Evolutionary conservation across 2,113 vertebrate genomes (phyloP), one percentile per base, ranked within the genome.

Genomic region (Stegastes partitus): DNA sequence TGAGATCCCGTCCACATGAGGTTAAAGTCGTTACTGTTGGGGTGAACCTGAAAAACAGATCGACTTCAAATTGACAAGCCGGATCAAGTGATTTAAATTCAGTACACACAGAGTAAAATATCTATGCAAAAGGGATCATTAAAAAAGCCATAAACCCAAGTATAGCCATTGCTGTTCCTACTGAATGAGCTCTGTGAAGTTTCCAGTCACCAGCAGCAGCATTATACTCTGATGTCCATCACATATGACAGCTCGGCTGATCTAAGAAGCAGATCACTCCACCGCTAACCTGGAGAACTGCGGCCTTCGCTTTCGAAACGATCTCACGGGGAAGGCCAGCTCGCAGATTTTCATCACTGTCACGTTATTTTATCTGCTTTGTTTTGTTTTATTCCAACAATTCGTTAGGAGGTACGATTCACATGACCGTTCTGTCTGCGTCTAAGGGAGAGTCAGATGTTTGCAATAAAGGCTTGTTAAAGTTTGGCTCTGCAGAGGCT

Each of bases 1-100:
- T 99, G 97, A 68, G 97, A 97, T 68, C 98, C 97, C 4, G 96
- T 98, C 98, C 98, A 99, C 97, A 99, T 98, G n/a, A 99, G 95
- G 85, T 99, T 99, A 80, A 99, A 99, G 87, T 98, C 95, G 0
- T 92, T 97, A 87, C 96, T 99, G 77, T 95, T 98, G 22, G 96
- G 95, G 74, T 99, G 96, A 79, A 97, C 97, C 98, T 99, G 75
- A 45, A 85, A 82, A 68, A 73, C 5, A 4, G 21, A 28, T 31
- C 28, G 19, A 68, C 26, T 34, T 49, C 15, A 68, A 3, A n/a
- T 3, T 51, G 28, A 47, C 26, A 71, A 3, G 19, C 44, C 11
- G 28, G 31, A 74, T 57, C 11, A 59, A 74, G 26, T 67, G 0
- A 55, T 25, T 67, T 49, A 11, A 55, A 47, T 19, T 81, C 42